Percentiles rank a stretch among this genome's conserved stretches.
phyloP scores from a whole-genome alignment of 2,113 vertebrate species.

The Planiliza haematocheilus region DNA sequence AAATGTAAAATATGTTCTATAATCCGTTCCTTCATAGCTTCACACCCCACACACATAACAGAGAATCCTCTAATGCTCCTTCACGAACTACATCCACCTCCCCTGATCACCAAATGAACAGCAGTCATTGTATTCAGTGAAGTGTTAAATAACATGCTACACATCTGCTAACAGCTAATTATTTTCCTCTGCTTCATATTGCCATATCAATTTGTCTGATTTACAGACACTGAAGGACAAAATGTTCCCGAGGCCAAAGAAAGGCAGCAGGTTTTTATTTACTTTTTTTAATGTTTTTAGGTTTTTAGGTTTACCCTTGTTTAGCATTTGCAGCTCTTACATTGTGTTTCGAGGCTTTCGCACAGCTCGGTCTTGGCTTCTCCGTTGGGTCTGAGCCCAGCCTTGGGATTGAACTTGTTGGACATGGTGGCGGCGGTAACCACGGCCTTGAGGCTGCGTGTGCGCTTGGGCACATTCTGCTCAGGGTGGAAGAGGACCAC shows the following conservation, averaged over 20 bases:
- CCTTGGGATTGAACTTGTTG: conserved; percentile 98
- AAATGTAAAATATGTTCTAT: not conserved
- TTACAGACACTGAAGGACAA: conserved; percentile 40
- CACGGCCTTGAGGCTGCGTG: conserved; percentile 96
- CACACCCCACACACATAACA: conserved; percentile 7
- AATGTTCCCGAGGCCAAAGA: not conserved
- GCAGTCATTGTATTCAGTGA: conserved; percentile 53
- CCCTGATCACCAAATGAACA: conserved; percentile 15
- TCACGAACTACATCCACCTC: conserved; percentile 27
- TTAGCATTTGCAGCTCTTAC: conserved; percentile 78
- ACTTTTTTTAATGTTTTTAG: too few relatives aligned
- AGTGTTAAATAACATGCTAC: conserved; percentile 66
- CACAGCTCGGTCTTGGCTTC: conserved; percentile 98
- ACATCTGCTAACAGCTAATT: conserved; percentile 50
- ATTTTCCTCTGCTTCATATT: conserved; percentile 23
- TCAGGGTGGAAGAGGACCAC: conserved; percentile 98
- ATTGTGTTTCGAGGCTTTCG: conserved; percentile 95
- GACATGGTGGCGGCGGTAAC: conserved; percentile 98
- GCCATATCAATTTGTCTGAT: conserved; percentile 33
- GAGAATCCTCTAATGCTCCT: conserved; percentile 35
- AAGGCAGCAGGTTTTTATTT: not conserved
- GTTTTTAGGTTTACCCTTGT: conserved; percentile 16
- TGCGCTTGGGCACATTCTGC: conserved; percentile 98
- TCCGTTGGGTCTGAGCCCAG: conserved; percentile 94
- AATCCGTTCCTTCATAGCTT: conserved; percentile 9